Evolutionary conservation across 2,888 invertebrate species (phyloP).

Genomic region (Orchestes rusci): DNA sequence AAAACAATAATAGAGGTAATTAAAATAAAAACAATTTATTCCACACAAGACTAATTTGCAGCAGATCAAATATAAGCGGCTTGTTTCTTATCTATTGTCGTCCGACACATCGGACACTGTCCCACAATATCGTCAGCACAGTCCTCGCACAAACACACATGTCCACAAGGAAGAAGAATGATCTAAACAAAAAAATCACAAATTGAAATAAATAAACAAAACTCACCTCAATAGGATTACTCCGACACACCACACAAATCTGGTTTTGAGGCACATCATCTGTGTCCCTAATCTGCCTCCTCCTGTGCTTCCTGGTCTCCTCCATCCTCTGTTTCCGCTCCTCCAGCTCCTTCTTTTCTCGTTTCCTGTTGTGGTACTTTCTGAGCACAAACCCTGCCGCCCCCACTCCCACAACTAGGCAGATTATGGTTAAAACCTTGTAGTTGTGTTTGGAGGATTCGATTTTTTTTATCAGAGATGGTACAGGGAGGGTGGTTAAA

Average conservation of each 20-base stretch:
- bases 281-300: constrained; percentile 57
- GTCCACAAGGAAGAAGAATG: constrained; percentile 81
- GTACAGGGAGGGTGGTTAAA: constrained; percentile 71
- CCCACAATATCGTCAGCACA: constrained; percentile 64
- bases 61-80: constrained; percentile 76
- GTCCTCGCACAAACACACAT: constrained; percentile 83
- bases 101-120: constrained; percentile 75
- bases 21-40: too few species aligned
- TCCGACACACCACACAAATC: constrained; percentile 80
- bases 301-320: constrained; percentile 56
- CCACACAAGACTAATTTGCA: too few species aligned
- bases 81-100: constrained; percentile 58
- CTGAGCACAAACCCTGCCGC: constrained; percentile 46
- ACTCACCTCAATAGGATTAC: constrained; percentile 71
- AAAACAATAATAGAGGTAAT: too few species aligned
- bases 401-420: constrained; percentile 50
- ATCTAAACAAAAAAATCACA: constrained; percentile 54
- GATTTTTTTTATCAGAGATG: constrained; percentile 64
- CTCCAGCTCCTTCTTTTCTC: constrained; percentile 51
- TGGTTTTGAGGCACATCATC: constrained; percentile 53
- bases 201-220: constrained; percentile 5
- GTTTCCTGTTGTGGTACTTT: constrained; percentile 47
- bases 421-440: constrained; percentile 49
- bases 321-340: constrained; percentile 56
- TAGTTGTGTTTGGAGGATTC: constrained; percentile 64